Evolutionary conservation across 2,113 vertebrate species (phyloP), one percentile per base, ranked within the genome.

Genomic region (Ptyas mucosa): DNA sequence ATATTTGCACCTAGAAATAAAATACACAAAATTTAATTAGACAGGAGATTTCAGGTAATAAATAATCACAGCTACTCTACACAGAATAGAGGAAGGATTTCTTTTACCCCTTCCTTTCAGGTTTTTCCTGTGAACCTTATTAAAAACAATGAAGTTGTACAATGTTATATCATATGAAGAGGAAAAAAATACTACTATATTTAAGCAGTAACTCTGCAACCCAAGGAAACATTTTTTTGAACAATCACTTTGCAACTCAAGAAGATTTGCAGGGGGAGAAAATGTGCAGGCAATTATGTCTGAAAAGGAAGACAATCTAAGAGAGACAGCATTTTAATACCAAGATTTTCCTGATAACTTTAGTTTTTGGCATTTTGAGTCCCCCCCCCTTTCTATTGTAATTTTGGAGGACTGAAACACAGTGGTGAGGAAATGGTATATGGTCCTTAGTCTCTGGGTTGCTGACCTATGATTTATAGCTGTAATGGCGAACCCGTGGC

Each of bases 1-100:
- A 93, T 91, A 12, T 96, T 96, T 93, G 52, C 96, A 21, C 89
- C 97, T 97, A 96, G 85, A 96, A 97, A 96, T 61, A 96, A 29
- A 96, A 95, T 43, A 94, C 23, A 57, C 43, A 86, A 81, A 92
- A 94, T 29, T 94, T 95, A 96, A 94, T 96, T 95, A 93, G 92
- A 92, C 39, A 89, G 92, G 89, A 93, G 53, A 64, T 94, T 89
- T 95, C 90, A 55, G 75, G 93, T 94, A 52, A 57, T 21, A 89
- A 15, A 43, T 39, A 95, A 86, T n/a, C 91, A 89, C 88, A 95
- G 53, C 18, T 46, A 55, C 75, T 81, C 75, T 87, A 20, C 39
- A 90, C 6, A 61, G 9, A 24, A 55, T 0, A 0, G 8, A 89
- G 57, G 15, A 39, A 39, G 57, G 49, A 64, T 95, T 81, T 93